Conservation (phyloP, 2,888 invertebrate genomes). For the Leptopterna dolabrata region DNA sequence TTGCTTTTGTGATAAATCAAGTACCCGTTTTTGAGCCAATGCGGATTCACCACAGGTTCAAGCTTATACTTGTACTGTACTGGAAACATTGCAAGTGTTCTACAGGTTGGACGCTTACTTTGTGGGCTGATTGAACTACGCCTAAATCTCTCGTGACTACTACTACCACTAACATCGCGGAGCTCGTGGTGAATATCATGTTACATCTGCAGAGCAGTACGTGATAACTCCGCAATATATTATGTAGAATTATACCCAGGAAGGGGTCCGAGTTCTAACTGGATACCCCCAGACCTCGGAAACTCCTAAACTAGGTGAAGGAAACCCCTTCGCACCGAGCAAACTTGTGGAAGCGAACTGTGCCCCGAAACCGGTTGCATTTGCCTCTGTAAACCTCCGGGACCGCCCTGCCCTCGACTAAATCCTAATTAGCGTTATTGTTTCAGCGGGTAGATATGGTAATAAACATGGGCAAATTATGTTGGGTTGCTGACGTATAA, state of each 20-base stretch:
- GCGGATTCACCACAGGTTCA: no score
- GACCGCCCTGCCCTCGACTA: background rate
- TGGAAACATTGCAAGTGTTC: no score
- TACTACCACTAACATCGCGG: no score
- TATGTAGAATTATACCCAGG: background rate
- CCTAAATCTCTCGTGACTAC: no score
- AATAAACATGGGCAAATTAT: slow-evolving; percentile 8
- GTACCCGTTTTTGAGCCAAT: no score
- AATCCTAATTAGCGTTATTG: slow-evolving; percentile 21
- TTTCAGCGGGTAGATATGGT: background rate
- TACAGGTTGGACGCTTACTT: no score
- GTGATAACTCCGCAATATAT: no score
- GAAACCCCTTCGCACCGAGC: background rate
- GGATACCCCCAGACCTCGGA: background rate
- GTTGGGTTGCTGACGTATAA: slow-evolving; percentile 3
- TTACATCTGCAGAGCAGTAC: no score
- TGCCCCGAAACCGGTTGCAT: background rate
- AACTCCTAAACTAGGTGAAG: slow-evolving; percentile 12
- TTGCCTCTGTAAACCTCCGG: background rate
- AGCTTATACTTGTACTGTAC: no score
- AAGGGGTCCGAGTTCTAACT: background rate
- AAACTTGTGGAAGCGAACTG: background rate
- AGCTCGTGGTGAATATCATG: no score
- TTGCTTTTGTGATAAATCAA: no score
- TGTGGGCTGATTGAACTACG: no score